Evolutionary conservation across 2,113 vertebrate genomes (phyloP).

Genomic region (Brachyistius frenatus): DNA sequence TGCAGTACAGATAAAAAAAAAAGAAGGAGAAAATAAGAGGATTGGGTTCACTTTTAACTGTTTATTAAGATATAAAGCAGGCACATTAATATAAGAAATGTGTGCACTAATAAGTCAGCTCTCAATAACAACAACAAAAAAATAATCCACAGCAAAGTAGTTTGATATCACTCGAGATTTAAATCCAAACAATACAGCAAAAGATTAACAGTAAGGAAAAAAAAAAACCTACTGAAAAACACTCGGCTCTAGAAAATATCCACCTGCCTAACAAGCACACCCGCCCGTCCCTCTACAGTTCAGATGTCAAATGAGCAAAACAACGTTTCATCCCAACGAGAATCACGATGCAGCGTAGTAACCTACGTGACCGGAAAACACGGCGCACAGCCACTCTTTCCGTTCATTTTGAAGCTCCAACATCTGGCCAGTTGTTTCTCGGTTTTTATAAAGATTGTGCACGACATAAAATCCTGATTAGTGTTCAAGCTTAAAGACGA

Average conservation of each 20-base stretch:
- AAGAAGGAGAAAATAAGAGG: neutral
- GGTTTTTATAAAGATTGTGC: conserved; percentile 43
- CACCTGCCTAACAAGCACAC: conserved; percentile 31
- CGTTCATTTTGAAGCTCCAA: conserved; percentile 60
- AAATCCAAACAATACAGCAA: conserved; percentile 61
- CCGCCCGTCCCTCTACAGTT: conserved; percentile 36
- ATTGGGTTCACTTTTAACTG: conserved; percentile 26
- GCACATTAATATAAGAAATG: conserved; percentile 72
- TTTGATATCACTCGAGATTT: conserved; percentile 60
- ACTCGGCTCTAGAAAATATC: neutral
- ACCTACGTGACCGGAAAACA: conserved; percentile 11
- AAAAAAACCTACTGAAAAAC: neutral
- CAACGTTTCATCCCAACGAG: conserved; percentile 33
- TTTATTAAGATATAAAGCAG: conserved; percentile 81
- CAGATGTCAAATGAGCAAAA: conserved; percentile 49
- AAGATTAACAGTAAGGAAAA: conserved; percentile 26
- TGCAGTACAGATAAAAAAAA: neutral
- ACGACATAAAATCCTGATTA: conserved; percentile 47
- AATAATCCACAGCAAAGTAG: conserved; percentile 72
- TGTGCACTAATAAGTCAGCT: conserved; percentile 72
- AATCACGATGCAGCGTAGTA: neutral
- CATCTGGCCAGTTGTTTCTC: conserved; percentile 26
- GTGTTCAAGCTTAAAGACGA: conserved; percentile 47
- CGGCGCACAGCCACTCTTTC: conserved; percentile 1
- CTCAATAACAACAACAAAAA: conserved; percentile 63